phyloP scores from a whole-genome alignment of 2,113 vertebrate species.

The Cnemophilus loriae region DNA sequence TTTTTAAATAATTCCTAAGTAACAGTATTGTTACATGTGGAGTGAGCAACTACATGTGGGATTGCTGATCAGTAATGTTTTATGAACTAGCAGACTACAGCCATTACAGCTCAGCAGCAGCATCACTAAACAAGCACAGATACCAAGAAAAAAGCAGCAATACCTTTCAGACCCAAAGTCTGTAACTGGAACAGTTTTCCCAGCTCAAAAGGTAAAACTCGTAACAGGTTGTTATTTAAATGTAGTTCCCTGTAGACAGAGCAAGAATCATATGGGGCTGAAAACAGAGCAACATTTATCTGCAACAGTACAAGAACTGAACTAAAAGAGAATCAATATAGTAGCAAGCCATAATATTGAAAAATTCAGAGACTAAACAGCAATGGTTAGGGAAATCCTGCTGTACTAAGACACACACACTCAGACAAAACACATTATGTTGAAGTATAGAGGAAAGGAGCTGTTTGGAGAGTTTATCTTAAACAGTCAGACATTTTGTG shows the following conservation, averaged over 20 bases:
- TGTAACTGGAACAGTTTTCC: slow-evolving; percentile 99
- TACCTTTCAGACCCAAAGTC: slow-evolving; percentile 98
- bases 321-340: not conserved
- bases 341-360: not conserved
- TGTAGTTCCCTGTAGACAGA: slow-evolving; percentile 92
- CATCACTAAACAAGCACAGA: not conserved
- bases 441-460: not conserved
- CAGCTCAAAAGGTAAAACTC: slow-evolving; percentile 99
- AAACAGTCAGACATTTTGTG: not conserved
- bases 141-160: slow-evolving; percentile 46
- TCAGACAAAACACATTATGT: not conserved
- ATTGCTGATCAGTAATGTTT: not conserved
- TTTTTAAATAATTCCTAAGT: not conserved
- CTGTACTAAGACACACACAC: not conserved
- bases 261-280: slow-evolving; percentile 58
- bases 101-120: not conserved
- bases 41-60: not conserved
- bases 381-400: not conserved
- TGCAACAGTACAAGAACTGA: not conserved
- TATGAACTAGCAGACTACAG: not conserved
- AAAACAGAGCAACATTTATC: slow-evolving; percentile 17
- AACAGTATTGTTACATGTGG: not conserved
- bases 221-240: slow-evolving; percentile 99
- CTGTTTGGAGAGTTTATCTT: not conserved
- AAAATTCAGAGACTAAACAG: not conserved